These are phyloP conservation scores for Strigamia transsilvanica DNA, from an alignment of 2,888 invertebrate species.

Conservation along the genomic window DNA sequence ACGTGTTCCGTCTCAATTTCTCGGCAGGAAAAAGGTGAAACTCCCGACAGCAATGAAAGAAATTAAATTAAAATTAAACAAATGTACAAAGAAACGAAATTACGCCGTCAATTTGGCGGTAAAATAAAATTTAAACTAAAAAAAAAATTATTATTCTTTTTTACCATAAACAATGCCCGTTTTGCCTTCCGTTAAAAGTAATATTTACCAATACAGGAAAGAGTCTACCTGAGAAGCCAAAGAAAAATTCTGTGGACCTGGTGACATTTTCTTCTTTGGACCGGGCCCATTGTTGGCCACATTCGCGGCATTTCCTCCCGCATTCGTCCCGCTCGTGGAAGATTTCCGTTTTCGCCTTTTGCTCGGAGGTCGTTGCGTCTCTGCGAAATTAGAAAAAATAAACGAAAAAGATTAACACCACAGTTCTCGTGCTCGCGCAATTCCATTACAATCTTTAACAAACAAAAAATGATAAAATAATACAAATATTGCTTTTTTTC, in stretches of 20 bases:
- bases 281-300: conserved; percentile 69
- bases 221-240: conserved; percentile 85
- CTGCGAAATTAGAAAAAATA: conserved; percentile 67
- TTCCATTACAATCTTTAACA: not conserved
- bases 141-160: not conserved
- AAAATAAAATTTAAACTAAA: not conserved
- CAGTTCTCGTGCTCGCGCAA: not conserved
- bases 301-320: conserved; percentile 64
- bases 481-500: not conserved
- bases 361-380: conserved; percentile 92
- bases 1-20: not conserved
- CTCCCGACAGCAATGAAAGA: too few relatives aligned
- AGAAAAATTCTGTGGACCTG: conserved; percentile 91
- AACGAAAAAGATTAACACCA: not conserved
- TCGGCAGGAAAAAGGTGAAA: not conserved
- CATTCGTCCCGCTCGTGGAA: conserved; percentile 74
- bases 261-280: conserved; percentile 93
- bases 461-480: too few relatives aligned
- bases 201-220: conserved; percentile 13
- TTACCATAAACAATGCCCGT: not conserved
- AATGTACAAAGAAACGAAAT: too few relatives aligned
- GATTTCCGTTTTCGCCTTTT: conserved; percentile 97
- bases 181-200: not conserved
- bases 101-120: not conserved
- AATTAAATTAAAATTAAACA: too few relatives aligned